A percentile compares a stretch with the other conserved stretches of the same genome.
These are phyloP conservation scores for Ptilodon capucinus DNA, from an alignment of 2,888 invertebrate species.

Conservation along the genomic window DNA sequence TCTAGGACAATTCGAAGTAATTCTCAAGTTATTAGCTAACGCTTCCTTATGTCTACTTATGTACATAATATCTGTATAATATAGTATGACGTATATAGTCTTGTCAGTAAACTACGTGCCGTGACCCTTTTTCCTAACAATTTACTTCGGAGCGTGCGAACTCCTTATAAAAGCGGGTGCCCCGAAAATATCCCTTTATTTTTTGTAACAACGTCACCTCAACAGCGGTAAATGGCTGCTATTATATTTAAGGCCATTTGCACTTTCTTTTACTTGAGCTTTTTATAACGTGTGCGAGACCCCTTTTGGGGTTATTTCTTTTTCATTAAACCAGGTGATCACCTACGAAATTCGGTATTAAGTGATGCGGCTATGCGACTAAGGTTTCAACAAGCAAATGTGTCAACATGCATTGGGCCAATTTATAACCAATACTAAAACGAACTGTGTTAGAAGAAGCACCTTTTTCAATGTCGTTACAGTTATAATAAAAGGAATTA, in stretches of 20 bases:
- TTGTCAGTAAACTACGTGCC: conserved; percentile 39
- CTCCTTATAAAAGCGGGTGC: conserved; percentile 33
- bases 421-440: no score
- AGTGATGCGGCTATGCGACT: no score
- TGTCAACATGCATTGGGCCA: no score
- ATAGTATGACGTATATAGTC: conserved; percentile 26
- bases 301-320: neutral
- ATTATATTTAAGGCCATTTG: conserved; percentile 10
- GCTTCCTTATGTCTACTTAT: neutral
- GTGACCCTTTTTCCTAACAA: conserved; percentile 44
- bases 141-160: conserved; percentile 42
- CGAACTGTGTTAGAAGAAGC: no score
- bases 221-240: conserved; percentile 17
- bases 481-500: no score
- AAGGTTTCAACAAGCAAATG: no score
- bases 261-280: conserved; percentile 12
- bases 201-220: conserved; percentile 31
- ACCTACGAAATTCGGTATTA: no score
- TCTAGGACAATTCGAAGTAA: no score
- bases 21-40: no score
- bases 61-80: neutral
- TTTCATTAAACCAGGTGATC: neutral
- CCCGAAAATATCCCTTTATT: conserved; percentile 28
- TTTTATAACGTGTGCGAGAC: neutral
- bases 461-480: no score